Conservation (phyloP, 2,888 invertebrate genomes). For the Amblyteles armatorius region DNA sequence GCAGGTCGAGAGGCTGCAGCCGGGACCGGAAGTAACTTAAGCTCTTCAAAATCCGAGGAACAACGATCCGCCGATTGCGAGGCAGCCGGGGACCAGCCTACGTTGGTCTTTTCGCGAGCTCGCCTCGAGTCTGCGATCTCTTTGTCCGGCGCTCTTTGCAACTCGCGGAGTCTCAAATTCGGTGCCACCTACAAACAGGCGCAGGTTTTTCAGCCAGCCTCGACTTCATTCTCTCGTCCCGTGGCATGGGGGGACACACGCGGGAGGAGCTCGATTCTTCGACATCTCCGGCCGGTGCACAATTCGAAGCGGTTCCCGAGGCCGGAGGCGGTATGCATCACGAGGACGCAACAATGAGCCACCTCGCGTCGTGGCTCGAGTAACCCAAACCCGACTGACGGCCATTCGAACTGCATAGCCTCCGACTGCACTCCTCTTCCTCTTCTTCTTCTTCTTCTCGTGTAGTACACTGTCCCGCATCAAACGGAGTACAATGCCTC, state of each 20-base stretch:
- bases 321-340: constrained; percentile 27
- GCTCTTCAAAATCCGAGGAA: not conserved
- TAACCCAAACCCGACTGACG: constrained; percentile 69
- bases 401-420: constrained; percentile 57
- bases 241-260: constrained; percentile 12
- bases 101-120: constrained; percentile 64
- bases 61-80: not conserved
- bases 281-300: constrained; percentile 36
- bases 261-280: constrained; percentile 46
- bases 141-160: constrained; percentile 50
- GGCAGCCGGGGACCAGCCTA: not conserved
- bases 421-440: constrained; percentile 46
- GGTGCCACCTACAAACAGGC: constrained; percentile 68
- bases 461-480: constrained; percentile 43
- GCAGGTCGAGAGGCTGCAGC: not conserved
- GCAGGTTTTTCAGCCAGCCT: constrained; percentile 59
- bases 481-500: constrained; percentile 56
- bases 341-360: constrained; percentile 70
- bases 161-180: constrained; percentile 66
- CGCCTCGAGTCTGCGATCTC: constrained; percentile 37
- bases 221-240: constrained; percentile 52
- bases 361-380: constrained; percentile 70
- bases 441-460: constrained; percentile 21
- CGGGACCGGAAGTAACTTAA: not conserved
- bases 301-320: constrained; percentile 43